Conservation (phyloP, 2,797 vertebrate species). For the Sebastes minor region DNA sequence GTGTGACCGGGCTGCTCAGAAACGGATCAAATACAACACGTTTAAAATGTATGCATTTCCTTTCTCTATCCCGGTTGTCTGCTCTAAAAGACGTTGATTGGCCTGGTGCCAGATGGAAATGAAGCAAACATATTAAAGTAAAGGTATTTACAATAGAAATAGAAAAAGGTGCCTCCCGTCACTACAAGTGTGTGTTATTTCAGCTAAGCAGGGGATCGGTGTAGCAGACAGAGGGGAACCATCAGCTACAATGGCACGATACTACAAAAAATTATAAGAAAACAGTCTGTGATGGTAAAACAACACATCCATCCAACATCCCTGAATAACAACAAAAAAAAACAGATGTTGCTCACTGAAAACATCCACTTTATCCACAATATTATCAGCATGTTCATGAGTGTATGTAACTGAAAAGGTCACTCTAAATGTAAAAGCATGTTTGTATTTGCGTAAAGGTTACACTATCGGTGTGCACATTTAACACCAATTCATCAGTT, state of each 20-base stretch:
- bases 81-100: background rate
- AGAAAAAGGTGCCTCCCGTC: background rate
- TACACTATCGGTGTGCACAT: background rate
- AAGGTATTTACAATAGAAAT: background rate
- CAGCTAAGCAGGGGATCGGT: background rate
- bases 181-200: background rate
- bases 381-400: background rate
- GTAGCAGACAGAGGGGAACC: background rate
- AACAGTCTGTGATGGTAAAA: background rate
- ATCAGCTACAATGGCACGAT: background rate
- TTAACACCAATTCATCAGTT: background rate
- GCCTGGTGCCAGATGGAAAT: background rate
- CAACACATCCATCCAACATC: background rate
- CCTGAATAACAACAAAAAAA: background rate
- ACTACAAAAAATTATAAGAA: background rate
- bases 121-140: background rate
- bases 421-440: background rate
- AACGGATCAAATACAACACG: background rate
- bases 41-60: background rate
- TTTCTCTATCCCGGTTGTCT: background rate
- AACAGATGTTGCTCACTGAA: background rate
- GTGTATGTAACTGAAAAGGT: conserved; percentile 5
- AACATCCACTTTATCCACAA: background rate
- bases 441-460: background rate
- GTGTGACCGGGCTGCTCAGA: background rate